Evolutionary conservation across 2,797 vertebrate species (phyloP).

Genomic region (Hemibagrus guttatus): DNA sequence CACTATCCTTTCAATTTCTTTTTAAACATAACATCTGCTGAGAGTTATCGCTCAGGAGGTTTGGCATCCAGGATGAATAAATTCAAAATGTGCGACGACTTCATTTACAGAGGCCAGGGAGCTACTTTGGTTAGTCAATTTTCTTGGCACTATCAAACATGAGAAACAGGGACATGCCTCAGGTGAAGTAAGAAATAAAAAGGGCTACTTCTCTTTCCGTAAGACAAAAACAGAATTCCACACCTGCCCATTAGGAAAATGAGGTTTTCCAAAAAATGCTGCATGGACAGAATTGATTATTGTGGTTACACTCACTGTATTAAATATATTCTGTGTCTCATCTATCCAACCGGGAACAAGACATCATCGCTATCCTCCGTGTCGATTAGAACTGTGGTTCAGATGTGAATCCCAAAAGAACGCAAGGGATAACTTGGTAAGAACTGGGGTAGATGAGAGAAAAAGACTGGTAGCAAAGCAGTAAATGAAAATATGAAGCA

Average conservation of each 20-base stretch:
- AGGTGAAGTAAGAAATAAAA: background rate
- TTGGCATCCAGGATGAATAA: constrained; percentile 6
- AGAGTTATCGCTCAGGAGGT: background rate
- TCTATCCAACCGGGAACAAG: background rate
- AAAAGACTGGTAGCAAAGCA: constrained; percentile 27
- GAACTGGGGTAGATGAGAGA: background rate
- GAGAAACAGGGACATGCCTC: constrained; percentile 8
- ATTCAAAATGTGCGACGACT: background rate
- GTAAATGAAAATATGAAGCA: constrained; percentile 51
- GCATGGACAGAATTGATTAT: background rate
- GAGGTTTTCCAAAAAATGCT: background rate
- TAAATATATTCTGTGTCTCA: constrained; percentile 2
- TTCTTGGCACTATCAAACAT: background rate
- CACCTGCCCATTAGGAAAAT: background rate
- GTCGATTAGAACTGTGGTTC: background rate
- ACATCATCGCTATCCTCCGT: too few relatives aligned
- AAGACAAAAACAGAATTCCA: background rate
- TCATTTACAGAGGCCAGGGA: constrained; percentile 7
- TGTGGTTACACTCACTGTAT: background rate
- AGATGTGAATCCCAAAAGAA: constrained; percentile 11
- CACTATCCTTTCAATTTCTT: constrained; percentile 6
- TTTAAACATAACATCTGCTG: constrained; percentile 32
- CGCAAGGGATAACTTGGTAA: background rate
- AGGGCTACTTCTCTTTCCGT: background rate
- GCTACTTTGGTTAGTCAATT: constrained; percentile 10